Percentiles rank a stretch among this genome's conserved stretches.
phyloP scores from a whole-genome alignment of 2,113 vertebrate genomes.

The Misgurnus anguillicaudatus region DNA sequence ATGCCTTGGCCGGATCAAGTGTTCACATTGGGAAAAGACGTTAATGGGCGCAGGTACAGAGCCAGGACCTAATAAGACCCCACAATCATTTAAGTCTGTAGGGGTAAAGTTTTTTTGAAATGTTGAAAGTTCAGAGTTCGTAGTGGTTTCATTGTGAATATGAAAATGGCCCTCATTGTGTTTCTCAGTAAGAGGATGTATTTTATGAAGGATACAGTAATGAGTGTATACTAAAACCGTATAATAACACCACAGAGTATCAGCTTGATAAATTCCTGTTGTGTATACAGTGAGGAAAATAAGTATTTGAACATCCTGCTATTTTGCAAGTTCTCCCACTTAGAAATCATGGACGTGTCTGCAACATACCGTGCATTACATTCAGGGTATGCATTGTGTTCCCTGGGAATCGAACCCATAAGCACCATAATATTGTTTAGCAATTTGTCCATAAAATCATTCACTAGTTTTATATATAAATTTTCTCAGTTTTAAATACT shows the following conservation, averaged over 20 bases:
- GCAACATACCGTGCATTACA: no score
- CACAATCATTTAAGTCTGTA: slow-evolving; percentile 2
- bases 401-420: no score
- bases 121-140: neutral
- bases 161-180: slow-evolving; percentile 13
- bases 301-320: no score
- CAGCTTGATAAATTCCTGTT: neutral
- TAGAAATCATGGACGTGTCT: no score
- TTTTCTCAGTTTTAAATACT: no score
- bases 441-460: no score
- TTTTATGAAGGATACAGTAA: neutral
- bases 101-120: neutral
- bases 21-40: slow-evolving; percentile 41
- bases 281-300: no score
- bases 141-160: slow-evolving; percentile 5
- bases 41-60: neutral
- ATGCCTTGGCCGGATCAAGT: slow-evolving; percentile 37
- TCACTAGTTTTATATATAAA: no score
- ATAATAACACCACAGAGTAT: neutral
- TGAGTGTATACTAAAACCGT: neutral
- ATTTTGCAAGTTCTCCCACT: no score
- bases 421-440: no score
- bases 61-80: slow-evolving; percentile 10
- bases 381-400: no score
- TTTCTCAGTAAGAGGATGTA: neutral